Evolutionary conservation across 2,888 invertebrate species (phyloP).

Genomic region (Muschampia staudingeri): DNA sequence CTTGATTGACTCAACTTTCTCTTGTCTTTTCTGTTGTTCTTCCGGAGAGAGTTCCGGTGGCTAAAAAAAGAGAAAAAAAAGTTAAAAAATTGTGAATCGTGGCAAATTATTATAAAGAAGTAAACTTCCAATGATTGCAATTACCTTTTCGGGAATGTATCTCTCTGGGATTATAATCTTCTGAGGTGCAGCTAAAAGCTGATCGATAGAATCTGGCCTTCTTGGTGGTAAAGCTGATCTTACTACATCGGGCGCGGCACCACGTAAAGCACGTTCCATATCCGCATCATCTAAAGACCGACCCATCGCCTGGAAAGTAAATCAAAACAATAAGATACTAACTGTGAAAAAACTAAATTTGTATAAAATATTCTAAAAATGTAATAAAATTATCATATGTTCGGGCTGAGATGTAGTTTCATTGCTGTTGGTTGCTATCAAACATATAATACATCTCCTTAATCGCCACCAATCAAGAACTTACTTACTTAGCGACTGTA

Average conservation of each 20-base stretch:
- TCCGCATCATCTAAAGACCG: conserved; percentile 96
- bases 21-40: conserved; percentile 95
- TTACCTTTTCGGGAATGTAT: conserved; percentile 97
- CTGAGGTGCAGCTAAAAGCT: conserved; percentile 96
- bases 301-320: conserved; percentile 81
- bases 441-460: no score
- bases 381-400: no score
- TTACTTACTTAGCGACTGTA: no score
- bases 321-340: background rate
- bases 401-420: no score
- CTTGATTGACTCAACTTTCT: conserved; percentile 98
- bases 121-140: conserved; percentile 27
- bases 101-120: background rate
- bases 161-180: conserved; percentile 98
- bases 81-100: background rate
- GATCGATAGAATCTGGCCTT: conserved; percentile 96
- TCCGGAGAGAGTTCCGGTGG: conserved; percentile 96
- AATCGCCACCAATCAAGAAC: no score
- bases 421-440: no score
- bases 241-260: conserved; percentile 96
- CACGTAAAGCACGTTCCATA: conserved; percentile 95
- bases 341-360: background rate
- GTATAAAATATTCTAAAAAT: no score
- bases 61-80: conserved; percentile 75
- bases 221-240: conserved; percentile 93